phyloP scores from a whole-genome alignment of 2,113 vertebrate species.

The Leucopternis melanops region DNA sequence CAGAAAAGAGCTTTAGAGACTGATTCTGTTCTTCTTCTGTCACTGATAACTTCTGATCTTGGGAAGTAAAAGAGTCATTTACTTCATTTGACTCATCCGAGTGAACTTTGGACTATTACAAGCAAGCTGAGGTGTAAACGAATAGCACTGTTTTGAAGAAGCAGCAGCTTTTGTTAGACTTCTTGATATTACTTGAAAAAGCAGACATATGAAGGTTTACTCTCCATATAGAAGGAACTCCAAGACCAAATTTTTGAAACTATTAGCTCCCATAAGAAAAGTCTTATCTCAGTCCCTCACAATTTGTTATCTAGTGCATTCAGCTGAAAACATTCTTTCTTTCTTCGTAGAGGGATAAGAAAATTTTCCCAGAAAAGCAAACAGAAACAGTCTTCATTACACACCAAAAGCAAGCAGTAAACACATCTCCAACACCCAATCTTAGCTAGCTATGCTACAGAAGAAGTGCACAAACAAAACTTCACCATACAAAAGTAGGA shows the following conservation, averaged over 20 bases:
- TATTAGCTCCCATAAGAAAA: not conserved
- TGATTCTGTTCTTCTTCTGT: not conserved
- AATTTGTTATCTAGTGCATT: not conserved
- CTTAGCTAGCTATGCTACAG: not conserved
- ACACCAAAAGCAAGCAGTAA: not conserved
- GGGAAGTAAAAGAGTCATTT: not conserved
- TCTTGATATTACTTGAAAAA: not conserved
- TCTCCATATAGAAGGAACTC: not conserved
- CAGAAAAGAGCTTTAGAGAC: not conserved
- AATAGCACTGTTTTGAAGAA: not conserved
- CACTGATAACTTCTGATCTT: not conserved
- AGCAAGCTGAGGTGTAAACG: fast-evolving
- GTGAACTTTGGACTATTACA: not conserved
- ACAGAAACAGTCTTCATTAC: not conserved
- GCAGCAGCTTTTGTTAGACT: not conserved
- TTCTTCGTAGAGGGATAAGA: not conserved
- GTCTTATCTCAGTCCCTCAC: not conserved
- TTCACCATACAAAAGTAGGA: not conserved
- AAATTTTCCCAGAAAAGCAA: not conserved
- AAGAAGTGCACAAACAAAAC: not conserved
- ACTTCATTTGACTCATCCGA: not conserved
- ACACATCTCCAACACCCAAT: not conserved
- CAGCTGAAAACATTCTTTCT: not conserved
- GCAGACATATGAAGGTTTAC: not conserved
- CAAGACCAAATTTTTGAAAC: not conserved